phyloP scores from a whole-genome alignment of 2,113 vertebrate species.

The Grammomys dolichurus region DNA sequence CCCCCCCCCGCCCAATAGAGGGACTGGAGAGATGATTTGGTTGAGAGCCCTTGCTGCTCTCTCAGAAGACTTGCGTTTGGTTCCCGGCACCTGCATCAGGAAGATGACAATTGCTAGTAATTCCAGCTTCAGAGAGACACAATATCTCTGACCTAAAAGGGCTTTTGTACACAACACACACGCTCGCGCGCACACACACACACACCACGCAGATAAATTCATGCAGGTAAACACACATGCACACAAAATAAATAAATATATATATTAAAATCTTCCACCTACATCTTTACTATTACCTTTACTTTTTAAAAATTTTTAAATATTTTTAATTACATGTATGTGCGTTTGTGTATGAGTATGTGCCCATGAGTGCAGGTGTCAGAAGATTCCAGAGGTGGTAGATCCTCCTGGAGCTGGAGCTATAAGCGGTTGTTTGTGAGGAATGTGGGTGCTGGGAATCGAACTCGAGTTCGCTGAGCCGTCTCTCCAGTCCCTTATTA shows the following conservation, averaged over 20 bases:
- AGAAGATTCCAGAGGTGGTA: not conserved
- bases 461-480: not conserved
- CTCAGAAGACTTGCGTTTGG: not conserved
- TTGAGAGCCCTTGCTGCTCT: not conserved
- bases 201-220: not conserved
- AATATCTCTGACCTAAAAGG: not conserved
- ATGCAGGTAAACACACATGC: not conserved
- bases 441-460: not conserved
- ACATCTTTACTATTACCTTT: not conserved
- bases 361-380: not conserved
- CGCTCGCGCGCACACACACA: not conserved
- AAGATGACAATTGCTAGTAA: not conserved
- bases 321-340: not conserved
- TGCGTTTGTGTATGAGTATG: not conserved
- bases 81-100: not conserved
- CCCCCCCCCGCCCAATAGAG: not conserved
- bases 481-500: not conserved
- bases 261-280: not conserved
- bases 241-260: not conserved
- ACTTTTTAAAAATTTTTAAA: not conserved
- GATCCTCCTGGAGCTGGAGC: not conserved
- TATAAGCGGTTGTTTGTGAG: not conserved
- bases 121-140: not conserved
- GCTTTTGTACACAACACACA: not conserved
- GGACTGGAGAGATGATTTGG: not conserved